A percentile compares a stretch with the other conserved stretches of the same genome.
Evolutionary conservation across 2,113 vertebrate species (phyloP).

Genomic region (Gorsachius goisagi): DNA sequence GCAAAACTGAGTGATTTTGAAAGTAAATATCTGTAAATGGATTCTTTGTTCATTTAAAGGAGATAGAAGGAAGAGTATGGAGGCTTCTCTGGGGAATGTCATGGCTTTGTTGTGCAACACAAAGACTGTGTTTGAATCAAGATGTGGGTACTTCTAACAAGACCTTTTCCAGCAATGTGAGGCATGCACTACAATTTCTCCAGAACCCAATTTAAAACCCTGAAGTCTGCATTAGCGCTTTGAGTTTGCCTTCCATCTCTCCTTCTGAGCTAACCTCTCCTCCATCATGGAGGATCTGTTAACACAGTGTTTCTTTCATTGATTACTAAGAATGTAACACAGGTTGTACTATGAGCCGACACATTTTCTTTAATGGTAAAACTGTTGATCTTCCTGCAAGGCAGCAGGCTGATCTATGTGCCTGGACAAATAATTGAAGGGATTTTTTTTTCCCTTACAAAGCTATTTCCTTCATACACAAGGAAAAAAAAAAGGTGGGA

Average conservation of each 20-base stretch:
- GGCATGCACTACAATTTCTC: background rate
- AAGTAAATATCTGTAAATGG: conserved; percentile 41
- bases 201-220: background rate
- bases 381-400: background rate
- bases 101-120: conserved; percentile 12
- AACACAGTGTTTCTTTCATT: background rate
- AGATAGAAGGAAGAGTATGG: background rate
- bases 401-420: background rate
- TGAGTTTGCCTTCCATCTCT: background rate
- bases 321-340: background rate
- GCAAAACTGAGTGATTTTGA: conserved; percentile 30
- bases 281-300: background rate
- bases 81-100: background rate
- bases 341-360: background rate
- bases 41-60: conserved; percentile 40
- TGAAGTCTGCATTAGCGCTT: background rate
- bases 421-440: background rate
- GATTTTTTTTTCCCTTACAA: background rate
- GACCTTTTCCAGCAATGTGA: background rate
- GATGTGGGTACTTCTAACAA: background rate
- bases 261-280: background rate
- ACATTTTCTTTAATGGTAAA: background rate
- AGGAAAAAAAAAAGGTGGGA: background rate
- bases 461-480: background rate
- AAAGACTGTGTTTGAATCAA: background rate